phyloP scores from a whole-genome alignment of 2,888 invertebrate genomes.

The Hipparchia sbordonii region DNA sequence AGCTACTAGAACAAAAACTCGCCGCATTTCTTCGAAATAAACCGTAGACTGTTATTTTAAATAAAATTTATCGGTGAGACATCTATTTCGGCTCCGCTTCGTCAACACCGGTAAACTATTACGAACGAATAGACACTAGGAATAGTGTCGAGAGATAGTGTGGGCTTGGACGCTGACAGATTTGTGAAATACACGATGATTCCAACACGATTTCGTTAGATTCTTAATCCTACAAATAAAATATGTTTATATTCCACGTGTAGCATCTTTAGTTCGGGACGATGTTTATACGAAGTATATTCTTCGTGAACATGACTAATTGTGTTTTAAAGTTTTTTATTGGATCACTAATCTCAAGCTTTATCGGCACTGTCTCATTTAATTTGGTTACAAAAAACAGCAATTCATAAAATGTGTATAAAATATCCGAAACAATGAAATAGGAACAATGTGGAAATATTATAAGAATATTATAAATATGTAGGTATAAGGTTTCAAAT shows the following conservation, averaged over 20 bases:
- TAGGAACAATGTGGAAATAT: no score
- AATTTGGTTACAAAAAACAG: constrained; percentile 3
- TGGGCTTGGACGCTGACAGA: constrained; percentile 69
- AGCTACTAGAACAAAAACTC: constrained; percentile 69
- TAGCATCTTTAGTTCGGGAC: constrained; percentile 32
- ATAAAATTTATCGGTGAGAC: constrained; percentile 72
- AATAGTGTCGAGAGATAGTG: constrained; percentile 65
- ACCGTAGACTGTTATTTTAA: constrained; percentile 61
- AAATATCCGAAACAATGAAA: not conserved
- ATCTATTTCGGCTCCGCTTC: constrained; percentile 72
- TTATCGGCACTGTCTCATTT: constrained; percentile 20
- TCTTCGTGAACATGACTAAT: constrained; percentile 28
- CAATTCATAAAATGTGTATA: not conserved
- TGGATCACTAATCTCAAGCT: constrained; percentile 18
- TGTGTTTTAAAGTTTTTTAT: constrained; percentile 29
- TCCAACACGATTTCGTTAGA: constrained; percentile 52
- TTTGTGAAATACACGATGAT: constrained; percentile 74
- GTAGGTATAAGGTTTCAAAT: no score
- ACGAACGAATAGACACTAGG: constrained; percentile 60
- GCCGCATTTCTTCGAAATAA: constrained; percentile 62
- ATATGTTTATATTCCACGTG: constrained; percentile 28
- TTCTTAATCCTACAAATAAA: constrained; percentile 39
- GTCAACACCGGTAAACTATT: constrained; percentile 58
- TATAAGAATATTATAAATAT: no score
- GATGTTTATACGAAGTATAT: constrained; percentile 23